phyloP scores from a whole-genome alignment of 2,888 invertebrate genomes.

The Epiblema foenella region DNA sequence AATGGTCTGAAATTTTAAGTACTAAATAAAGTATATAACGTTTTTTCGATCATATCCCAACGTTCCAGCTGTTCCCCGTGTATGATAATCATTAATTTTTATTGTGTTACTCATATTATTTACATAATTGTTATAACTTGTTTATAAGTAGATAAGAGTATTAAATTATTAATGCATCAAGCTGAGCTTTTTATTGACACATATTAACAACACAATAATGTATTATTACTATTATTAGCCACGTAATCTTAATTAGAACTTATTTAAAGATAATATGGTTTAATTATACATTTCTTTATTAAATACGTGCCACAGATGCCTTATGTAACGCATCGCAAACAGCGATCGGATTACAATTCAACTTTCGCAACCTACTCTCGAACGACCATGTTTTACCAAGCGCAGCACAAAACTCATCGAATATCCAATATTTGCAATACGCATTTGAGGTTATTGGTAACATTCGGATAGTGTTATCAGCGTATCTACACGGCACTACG shows the following conservation, averaged over 20 bases:
- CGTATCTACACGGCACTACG: slow-evolving; percentile 80
- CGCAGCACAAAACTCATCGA: slow-evolving; percentile 55
- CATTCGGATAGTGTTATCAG: slow-evolving; percentile 69
- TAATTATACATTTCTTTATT: not conserved
- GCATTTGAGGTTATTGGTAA: slow-evolving; percentile 40
- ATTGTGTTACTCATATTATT: slow-evolving; percentile 34
- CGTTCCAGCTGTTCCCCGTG: not conserved
- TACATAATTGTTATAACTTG: slow-evolving; percentile 41
- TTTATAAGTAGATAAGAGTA: slow-evolving; percentile 40
- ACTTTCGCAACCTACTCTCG: slow-evolving; percentile 47
- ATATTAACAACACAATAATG: not conserved
- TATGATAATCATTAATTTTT: slow-evolving; percentile 12
- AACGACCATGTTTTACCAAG: slow-evolving; percentile 50
- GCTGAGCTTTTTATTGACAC: slow-evolving; percentile 22
- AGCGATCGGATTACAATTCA: slow-evolving; percentile 31
- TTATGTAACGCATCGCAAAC: slow-evolving; percentile 13
- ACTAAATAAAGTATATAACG: too few relatives aligned
- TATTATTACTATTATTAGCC: not conserved
- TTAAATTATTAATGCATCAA: slow-evolving; percentile 37
- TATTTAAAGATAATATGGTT: not conserved
- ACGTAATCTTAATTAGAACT: slow-evolving; percentile 4
- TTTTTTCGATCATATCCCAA: too few relatives aligned
- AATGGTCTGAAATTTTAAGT: not conserved
- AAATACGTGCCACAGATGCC: not conserved
- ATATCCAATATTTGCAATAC: slow-evolving; percentile 35